Base-by-base conservation (phyloP, 1,140 invertebrate species). In the Drosophila ananassae region DNA sequence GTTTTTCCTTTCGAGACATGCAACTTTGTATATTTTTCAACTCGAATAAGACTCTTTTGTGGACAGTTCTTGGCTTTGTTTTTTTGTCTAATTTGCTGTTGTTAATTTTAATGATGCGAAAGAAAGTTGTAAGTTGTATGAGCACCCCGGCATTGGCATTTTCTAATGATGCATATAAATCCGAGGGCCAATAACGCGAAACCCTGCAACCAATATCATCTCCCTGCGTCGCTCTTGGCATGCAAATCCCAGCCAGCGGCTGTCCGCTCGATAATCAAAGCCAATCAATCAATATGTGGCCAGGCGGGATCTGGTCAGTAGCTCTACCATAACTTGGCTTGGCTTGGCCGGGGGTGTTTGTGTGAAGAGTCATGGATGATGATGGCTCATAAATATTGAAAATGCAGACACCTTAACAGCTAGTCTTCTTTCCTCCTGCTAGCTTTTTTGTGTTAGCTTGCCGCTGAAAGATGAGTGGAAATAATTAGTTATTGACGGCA, bases 81-180 rank as follows among this genome's bases (percentile, higher is more conserved):
- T 67, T 34, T 44, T 28, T 34, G 32, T 21, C 67, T 50, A 71
- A 71, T 71, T 71, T 69, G 64, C 57, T 69, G 63, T 32, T 39
- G 54, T 69, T 69, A 47, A 71, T 55, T 69, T 71, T 71, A 71
- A 71, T 71, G 67, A 71, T 71, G 64, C 52, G 25, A 71, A 71
- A 71, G 67, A 71, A 71, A 71, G 67, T 69, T 57, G 52, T 51
- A 34, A 55, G 1, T n/a, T n/a, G 17, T n/a, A 30, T 6, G 7
- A 13, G 8, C 17, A 9, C 3, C 28, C 22, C 10, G 8, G 39
- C 64, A 32, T 21, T 57, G 64, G 52, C 32, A 71, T 57, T 69
- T 71, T 69, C 67, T 71, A 71, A 71, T 71, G 67, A 71, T 71
- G 63, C 67, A 71, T 69, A 71, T 71, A 50, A 71, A 71, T 71